Percentiles rank a stretch among this genome's conserved stretches.
Evolutionary conservation across 2,113 vertebrate genomes (phyloP).

Genomic region (Sylvilagus bachmani): DNA sequence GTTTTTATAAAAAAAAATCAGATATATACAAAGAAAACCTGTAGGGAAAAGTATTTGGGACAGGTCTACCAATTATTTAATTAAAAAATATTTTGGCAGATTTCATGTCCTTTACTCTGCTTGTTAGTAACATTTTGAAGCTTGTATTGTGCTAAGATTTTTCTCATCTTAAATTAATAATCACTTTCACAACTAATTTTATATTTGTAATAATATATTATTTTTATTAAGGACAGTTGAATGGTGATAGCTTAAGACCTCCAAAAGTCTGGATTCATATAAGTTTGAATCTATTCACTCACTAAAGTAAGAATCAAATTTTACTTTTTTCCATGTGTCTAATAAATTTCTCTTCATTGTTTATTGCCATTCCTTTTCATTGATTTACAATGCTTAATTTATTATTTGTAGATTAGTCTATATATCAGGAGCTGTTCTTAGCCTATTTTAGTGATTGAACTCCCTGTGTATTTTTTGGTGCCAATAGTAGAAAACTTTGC

Average conservation of each 20-base stretch:
- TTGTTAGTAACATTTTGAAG: too few relatives aligned
- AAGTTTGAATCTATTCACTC: fast-evolving
- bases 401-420: neutral
- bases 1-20: too few relatives aligned
- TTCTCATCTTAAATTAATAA: too few relatives aligned
- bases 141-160: too few relatives aligned
- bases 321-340: neutral
- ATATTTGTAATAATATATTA: too few relatives aligned
- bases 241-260: neutral
- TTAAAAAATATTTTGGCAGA: too few relatives aligned
- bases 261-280: neutral
- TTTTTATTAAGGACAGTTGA: neutral
- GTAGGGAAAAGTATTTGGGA: too few relatives aligned
- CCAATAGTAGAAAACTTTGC: neutral
- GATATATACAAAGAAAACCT: too few relatives aligned
- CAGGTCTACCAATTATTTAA: too few relatives aligned
- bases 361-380: neutral
- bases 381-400: neutral
- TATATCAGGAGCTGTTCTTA: neutral
- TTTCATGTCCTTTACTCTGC: too few relatives aligned
- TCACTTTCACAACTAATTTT: too few relatives aligned
- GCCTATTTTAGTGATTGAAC: neutral
- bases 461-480: neutral
- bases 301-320: neutral
- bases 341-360: neutral